These are phyloP conservation scores for Brevimyrus niger DNA, from an alignment of 2,113 vertebrate genomes.

Conservation along the genomic window DNA sequence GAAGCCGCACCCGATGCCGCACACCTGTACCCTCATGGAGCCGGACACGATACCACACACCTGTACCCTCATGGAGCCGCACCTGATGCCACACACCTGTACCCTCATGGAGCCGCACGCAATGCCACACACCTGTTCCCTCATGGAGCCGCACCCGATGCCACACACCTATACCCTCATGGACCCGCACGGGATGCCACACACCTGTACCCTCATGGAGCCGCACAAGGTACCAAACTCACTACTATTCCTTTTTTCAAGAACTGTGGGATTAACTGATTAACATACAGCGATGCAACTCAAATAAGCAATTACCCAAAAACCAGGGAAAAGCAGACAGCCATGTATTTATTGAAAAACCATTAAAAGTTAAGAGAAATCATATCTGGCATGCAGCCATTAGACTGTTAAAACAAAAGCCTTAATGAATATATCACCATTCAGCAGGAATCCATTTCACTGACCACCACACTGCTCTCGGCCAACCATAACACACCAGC, in stretches of 20 bases:
- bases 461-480: not conserved
- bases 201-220: not conserved
- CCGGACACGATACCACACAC: no score
- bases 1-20: no score
- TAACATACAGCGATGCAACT: not conserved
- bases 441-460: not conserved
- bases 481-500: not conserved
- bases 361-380: conserved; percentile 16
- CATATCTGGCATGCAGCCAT: not conserved
- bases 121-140: no score
- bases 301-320: not conserved
- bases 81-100: not conserved
- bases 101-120: not conserved
- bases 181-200: not conserved
- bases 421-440: not conserved
- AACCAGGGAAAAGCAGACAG: not conserved
- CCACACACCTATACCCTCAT: not conserved
- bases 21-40: no score
- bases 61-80: not conserved
- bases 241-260: not conserved
- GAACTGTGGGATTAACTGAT: not conserved
- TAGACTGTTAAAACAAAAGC: conserved; percentile 15
- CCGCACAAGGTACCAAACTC: not conserved
- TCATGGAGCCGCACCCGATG: not conserved
- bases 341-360: not conserved